Evolutionary conservation across 2,797 vertebrate genomes (phyloP), one percentile per base, ranked within the genome.

Genomic region (Fistularia commersonii): DNA sequence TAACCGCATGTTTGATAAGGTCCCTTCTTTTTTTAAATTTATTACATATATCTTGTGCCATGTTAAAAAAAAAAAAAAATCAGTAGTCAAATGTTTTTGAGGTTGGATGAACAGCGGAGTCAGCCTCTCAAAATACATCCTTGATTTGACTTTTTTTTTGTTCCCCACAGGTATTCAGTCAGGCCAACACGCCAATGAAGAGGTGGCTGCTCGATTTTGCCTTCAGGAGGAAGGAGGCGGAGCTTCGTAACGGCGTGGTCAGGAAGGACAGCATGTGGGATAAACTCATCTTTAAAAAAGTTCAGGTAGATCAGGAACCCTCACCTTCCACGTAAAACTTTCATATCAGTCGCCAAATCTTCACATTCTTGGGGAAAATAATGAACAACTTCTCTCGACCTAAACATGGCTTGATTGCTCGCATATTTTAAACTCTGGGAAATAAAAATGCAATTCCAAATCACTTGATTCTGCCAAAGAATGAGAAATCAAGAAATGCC

Each of bases 1-100:
- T 68, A 99, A 99, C 83, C 93, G 97, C 56, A 99, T 99, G 95
- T 99, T 97, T 72, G 97, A 99, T 66, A 94, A 91, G 88, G 97
- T 99, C 77, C 88, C 87, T 39, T 32, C n/a, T 8, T n/a, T n/a
- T 31, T 23, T 31, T 6, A 1, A 5, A 3, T 31, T 11, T 10
- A 15, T 14, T 8, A 2, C 10, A 12, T 6, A n/a, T 32, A 6
- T 45, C 3, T 43, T 43, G 3, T 23, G 7, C 11, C 7, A n/a
- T 45, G 31, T 32, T 13, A n/a, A n/a, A n/a, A n/a, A n/a, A n/a
- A n/a, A 23, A 23, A 23, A 23, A 23, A 23, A 2, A 23, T 23
- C 23, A 23, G 4, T 23, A 23, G 4, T 23, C 23, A 2, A 23
- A 23, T 23, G 23, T 23, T 23, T 23, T 23, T 23, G 23, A 23